Percentiles rank a stretch among this genome's conserved stretches.
Evolutionary conservation across 2,797 vertebrate species (phyloP).

Genomic region (Aulostomus chinensis): DNA sequence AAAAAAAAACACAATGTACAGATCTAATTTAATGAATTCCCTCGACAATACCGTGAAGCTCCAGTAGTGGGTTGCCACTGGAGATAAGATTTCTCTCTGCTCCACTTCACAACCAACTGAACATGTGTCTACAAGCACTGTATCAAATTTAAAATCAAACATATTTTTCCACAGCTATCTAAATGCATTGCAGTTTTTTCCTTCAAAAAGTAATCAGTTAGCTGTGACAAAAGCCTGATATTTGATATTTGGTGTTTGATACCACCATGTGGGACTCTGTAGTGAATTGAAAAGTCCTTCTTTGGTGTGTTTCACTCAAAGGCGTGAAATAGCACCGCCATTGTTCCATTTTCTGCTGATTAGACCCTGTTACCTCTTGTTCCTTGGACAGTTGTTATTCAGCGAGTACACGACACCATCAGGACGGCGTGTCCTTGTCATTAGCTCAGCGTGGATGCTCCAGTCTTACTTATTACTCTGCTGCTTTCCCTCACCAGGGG

Average conservation of each 20-base stretch:
- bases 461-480: slow-evolving; percentile 47
- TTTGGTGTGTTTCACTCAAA: slow-evolving; percentile 32
- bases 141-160: too few species aligned
- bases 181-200: slow-evolving; percentile 3
- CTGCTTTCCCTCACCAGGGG: slow-evolving; percentile 28
- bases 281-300: slow-evolving; percentile 15
- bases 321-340: slow-evolving; percentile 29
- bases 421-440: slow-evolving; percentile 51
- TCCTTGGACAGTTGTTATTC: slow-evolving; percentile 50
- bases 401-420: slow-evolving; percentile 26
- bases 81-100: slow-evolving; percentile 1
- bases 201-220: slow-evolving; percentile 18
- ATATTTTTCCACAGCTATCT: neutral
- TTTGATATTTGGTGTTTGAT: slow-evolving; percentile 31
- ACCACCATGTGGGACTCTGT: slow-evolving; percentile 1
- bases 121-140: neutral
- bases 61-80: slow-evolving; percentile 14
- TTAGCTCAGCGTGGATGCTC: slow-evolving; percentile 54
- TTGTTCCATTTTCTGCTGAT: slow-evolving; percentile 53
- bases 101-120: neutral
- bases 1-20: slow-evolving; percentile 29
- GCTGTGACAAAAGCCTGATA: slow-evolving; percentile 16
- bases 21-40: slow-evolving; percentile 53
- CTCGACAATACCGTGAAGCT: slow-evolving; percentile 33
- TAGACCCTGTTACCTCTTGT: slow-evolving; percentile 47